These are phyloP conservation scores for Pheosia tremula DNA, from an alignment of 2,888 invertebrate genomes.

Conservation along the genomic window DNA sequence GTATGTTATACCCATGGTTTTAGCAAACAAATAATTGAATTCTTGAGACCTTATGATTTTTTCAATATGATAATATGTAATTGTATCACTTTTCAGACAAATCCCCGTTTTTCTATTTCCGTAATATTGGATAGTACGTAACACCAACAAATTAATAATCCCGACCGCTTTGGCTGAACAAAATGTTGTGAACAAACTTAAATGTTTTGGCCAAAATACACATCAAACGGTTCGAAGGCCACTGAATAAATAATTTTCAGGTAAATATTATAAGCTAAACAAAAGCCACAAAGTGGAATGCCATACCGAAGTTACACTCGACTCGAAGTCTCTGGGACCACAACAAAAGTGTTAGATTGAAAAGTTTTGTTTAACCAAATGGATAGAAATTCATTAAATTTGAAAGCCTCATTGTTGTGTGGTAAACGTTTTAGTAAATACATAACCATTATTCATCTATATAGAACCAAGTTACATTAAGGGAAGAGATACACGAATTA, in stretches of 20 bases:
- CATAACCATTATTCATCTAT: too few relatives aligned
- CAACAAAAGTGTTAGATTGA: constrained; percentile 14
- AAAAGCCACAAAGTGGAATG: constrained; percentile 24
- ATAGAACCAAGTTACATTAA: neutral
- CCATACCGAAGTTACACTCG: constrained; percentile 10
- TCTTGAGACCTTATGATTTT: too few relatives aligned
- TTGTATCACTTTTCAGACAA: neutral
- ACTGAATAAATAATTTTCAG: constrained; percentile 25
- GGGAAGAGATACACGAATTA: neutral
- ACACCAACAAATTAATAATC: neutral
- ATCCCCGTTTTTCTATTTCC: neutral
- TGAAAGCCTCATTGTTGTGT: neutral
- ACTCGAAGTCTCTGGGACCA: constrained; percentile 5
- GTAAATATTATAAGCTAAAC: constrained; percentile 28
- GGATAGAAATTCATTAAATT: constrained; percentile 4
- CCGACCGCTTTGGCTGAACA: neutral
- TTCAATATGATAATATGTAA: neutral
- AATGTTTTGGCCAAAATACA: constrained; percentile 26
- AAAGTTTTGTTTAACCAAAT: constrained; percentile 12
- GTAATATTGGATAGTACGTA: neutral
- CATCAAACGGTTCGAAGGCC: constrained; percentile 27
- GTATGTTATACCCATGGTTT: too few relatives aligned
- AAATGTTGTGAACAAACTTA: neutral
- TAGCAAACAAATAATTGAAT: too few relatives aligned
- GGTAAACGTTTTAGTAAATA: too few relatives aligned